Evolutionary conservation across 2,888 invertebrate genomes (phyloP), one percentile per base, ranked within the genome.

Genomic region (Ophraella communa): DNA sequence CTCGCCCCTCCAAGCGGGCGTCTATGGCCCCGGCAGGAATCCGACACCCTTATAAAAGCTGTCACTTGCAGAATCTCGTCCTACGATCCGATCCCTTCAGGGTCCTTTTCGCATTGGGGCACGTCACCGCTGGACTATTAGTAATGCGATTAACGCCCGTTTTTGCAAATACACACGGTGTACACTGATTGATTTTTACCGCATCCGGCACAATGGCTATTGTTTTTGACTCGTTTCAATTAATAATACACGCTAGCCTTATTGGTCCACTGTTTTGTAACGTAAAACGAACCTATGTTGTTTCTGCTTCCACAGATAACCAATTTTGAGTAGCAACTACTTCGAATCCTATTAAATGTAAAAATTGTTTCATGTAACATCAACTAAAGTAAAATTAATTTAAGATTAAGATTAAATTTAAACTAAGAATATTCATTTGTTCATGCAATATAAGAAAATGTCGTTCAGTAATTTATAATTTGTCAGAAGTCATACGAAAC

Each of bases 41-140:
- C 75, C 79, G 77, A 78, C 80, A 80, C 81, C 81, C 81, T 80
- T 79, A 79, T 78, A 79, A 81, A 79, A 79, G 75, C 81, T 81
- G 81, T 81, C 81, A 81, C 74, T 77, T 70, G 76, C 81, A 81
- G 80, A 72, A 75, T 71, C 73, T 73, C 75, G 76, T 73, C 74
- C 73, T 73, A 73, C 74, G 58, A 39, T 58, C 70, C 65, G 71
- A 70, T 70, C 73, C 69, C 67, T 59, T 68, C 71, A 67, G 72
- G 68, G 71, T 75, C 76, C 72, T 73, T 70, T 66, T 67, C 64
- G 59, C 68, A 74, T 73, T 71, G 70, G 66, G 73, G 74, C 73
- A 35, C 51, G 59, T 49, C 60, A 53, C 53, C 71, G 70, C 68
- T 66, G 66, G 73, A 74, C 78, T 78, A 77, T 75, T 78, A 78